Evolutionary conservation across 2,888 invertebrate genomes (phyloP), one percentile per base, ranked within the genome.

Genomic region (Candidula unifasciata): DNA sequence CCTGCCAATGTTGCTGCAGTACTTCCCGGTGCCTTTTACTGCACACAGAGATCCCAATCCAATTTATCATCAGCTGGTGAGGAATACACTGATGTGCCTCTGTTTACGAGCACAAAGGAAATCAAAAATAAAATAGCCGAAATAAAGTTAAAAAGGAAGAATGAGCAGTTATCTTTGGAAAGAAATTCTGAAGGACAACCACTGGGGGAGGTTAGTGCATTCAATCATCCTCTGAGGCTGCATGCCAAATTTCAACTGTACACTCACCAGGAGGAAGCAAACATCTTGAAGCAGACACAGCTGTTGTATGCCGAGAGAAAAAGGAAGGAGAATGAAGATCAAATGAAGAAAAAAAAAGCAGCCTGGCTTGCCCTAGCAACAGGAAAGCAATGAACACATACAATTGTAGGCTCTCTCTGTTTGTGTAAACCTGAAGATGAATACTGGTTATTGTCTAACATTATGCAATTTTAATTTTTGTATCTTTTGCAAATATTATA

Each of bases 61-160:
- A 87, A 86, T 30, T n/a, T 60, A n/a, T 64, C 89, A n/a, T 86
- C 89, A 16, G 88, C 92, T 21, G 88, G 89, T 64, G 80, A 87
- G 35, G 91, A 90, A 77, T 85, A 88, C 33, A 90, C 86, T 81
- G 85, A 89, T 78, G 92, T 92, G 24, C 93, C 93, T 0, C 93
- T 93, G 92, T 87, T 92, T 77, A 93, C 93, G 91, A 93, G 92
- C 81, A 89, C 93, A 6, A 87, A 87, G 35, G 90, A 91, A 74
- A 87, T 92, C 86, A 89, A 88, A 74, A 90, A 91, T 18, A 91
- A 90, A 86, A 83, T 89, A 6, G 84, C 86, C 21, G 78, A 86
- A 80, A 87, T 85, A 82, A 89, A 85, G 82, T 86, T 77, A 79
- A 87, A 84, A 82, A 90, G 82, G 85, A 90, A 85, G 87, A 88